phyloP scores from a whole-genome alignment of 1,140 invertebrate genomes.

The Drosophila ercepeae region DNA sequence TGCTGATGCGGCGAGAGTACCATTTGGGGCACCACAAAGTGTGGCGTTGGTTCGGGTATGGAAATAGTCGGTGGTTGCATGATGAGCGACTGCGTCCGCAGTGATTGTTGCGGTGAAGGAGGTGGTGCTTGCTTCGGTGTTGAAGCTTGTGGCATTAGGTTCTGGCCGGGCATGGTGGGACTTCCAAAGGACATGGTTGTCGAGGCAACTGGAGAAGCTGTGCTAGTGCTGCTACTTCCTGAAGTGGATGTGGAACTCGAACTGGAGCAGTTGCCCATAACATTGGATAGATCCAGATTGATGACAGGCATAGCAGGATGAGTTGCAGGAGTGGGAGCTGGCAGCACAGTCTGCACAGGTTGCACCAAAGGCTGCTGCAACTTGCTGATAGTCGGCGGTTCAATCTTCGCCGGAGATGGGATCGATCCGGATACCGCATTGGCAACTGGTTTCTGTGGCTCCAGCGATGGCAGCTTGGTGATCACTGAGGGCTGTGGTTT shows the following conservation, averaged over 20 bases:
- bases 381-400: slow-evolving; percentile 75
- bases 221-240: background rate
- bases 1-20: slow-evolving; percentile 83
- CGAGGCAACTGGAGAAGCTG: slow-evolving; percentile 4
- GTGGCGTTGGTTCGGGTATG: slow-evolving; percentile 84
- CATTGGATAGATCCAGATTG: slow-evolving; percentile 68
- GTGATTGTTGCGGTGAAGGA: slow-evolving; percentile 6
- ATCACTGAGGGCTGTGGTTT: slow-evolving; percentile 59
- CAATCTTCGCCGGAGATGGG: slow-evolving; percentile 53
- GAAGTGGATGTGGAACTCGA: slow-evolving; percentile 30
- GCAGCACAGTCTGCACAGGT: slow-evolving; percentile 71
- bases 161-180: slow-evolving; percentile 37
- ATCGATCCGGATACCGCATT: slow-evolving; percentile 50
- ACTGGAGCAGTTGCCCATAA: slow-evolving; percentile 75
- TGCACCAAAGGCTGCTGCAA: slow-evolving; percentile 73
- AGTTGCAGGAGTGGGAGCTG: slow-evolving; percentile 17
- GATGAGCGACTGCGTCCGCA: slow-evolving; percentile 64
- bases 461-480: slow-evolving; percentile 56
- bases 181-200: slow-evolving; percentile 57
- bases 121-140: slow-evolving; percentile 55
- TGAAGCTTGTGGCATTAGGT: slow-evolving; percentile 58
- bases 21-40: slow-evolving; percentile 85
- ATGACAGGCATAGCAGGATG: slow-evolving; percentile 54
- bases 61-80: slow-evolving; percentile 86
- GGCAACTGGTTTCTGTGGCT: slow-evolving; percentile 18